A percentile compares a stretch with the other conserved stretches of the same genome.
These are phyloP conservation scores for Papilio aristodemus DNA, from an alignment of 1,140 invertebrate species.

Conservation along the genomic window DNA sequence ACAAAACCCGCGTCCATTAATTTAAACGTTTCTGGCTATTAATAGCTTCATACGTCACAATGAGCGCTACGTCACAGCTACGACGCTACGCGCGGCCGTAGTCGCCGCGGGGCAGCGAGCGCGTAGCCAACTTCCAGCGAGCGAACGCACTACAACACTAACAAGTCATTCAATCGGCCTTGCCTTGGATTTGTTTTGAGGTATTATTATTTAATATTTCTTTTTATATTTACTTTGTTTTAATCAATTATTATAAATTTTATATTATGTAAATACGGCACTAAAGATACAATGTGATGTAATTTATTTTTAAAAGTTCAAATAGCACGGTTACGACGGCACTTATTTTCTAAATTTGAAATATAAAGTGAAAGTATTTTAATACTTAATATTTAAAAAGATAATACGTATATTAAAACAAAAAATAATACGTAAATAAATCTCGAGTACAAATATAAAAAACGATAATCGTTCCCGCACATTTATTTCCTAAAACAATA, in stretches of 20 bases:
- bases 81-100: constrained; percentile 37
- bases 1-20: constrained; percentile 40
- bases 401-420: background rate
- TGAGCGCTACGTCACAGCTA: constrained; percentile 31
- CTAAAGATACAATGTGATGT: too few relatives aligned
- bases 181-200: constrained; percentile 31
- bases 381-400: too few relatives aligned
- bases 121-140: constrained; percentile 42
- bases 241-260: too few relatives aligned
- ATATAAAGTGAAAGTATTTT: too few relatives aligned
- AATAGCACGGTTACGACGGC: too few relatives aligned
- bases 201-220: background rate
- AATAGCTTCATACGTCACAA: constrained; percentile 36
- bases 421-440: background rate
- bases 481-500: constrained; percentile 27
- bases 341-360: too few relatives aligned
- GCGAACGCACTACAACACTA: constrained; percentile 35
- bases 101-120: constrained; percentile 37
- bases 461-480: background rate
- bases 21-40: constrained; percentile 30
- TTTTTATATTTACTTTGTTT: background rate
- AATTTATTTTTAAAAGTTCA: too few relatives aligned
- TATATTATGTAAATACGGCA: too few relatives aligned
- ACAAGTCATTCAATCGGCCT: constrained; percentile 24
- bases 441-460: background rate